Evolutionary conservation across 2,888 invertebrate genomes (phyloP).

Genomic region (Lithodes maja): DNA sequence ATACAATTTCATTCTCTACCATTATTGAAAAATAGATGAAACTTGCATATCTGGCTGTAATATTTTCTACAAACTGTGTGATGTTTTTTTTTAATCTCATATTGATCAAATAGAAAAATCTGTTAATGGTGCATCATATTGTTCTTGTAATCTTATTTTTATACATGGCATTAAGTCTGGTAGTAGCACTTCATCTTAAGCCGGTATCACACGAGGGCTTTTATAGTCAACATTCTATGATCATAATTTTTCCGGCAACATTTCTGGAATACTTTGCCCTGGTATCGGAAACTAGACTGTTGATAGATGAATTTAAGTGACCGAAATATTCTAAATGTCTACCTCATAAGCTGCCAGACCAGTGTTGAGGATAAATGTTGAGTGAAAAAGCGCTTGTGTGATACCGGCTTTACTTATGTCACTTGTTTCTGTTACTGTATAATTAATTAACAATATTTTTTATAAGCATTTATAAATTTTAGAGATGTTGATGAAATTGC

Average conservation of each 20-base stretch:
- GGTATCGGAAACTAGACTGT: too few relatives aligned
- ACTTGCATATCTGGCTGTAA: conserved; percentile 29
- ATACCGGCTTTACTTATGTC: neutral
- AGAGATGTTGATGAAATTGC: conserved; percentile 56
- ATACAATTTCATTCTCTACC: conserved; percentile 17
- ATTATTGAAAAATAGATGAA: conserved; percentile 13
- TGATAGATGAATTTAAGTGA: too few relatives aligned
- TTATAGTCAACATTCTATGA: too few relatives aligned
- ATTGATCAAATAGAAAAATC: conserved; percentile 39
- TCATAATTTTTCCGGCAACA: too few relatives aligned
- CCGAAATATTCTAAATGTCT: too few relatives aligned
- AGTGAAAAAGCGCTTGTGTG: too few relatives aligned
- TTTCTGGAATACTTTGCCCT: too few relatives aligned
- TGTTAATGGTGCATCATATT: conserved; percentile 43
- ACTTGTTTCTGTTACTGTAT: conserved; percentile 54
- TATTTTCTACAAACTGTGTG: conserved; percentile 37
- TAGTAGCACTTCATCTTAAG: conserved; percentile 38
- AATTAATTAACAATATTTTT: conserved; percentile 57
- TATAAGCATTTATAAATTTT: conserved; percentile 42
- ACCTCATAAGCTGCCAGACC: too few relatives aligned
- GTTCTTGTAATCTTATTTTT: conserved; percentile 58
- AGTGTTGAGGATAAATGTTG: too few relatives aligned
- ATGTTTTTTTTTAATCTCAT: conserved; percentile 35
- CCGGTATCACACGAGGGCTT: too few relatives aligned
- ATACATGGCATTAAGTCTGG: conserved; percentile 44